phyloP scores from a whole-genome alignment of 2,113 vertebrate genomes.

The Cacatua alba region DNA sequence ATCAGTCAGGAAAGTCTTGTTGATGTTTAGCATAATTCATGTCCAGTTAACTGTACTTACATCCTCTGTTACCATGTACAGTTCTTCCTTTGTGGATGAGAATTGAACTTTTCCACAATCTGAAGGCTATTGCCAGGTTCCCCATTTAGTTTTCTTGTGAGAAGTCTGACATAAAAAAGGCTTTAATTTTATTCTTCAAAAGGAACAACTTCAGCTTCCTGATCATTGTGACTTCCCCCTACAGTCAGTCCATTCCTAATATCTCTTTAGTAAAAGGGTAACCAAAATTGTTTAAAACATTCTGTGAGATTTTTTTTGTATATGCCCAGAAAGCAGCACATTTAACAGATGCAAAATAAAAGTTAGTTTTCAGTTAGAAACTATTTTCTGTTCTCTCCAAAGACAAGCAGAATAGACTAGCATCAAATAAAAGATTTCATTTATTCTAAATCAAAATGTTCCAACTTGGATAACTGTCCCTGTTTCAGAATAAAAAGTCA shows the following conservation, averaged over 20 bases:
- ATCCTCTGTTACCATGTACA: not conserved
- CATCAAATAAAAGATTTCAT: not conserved
- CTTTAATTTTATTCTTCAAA: not conserved
- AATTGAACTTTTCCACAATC: not conserved
- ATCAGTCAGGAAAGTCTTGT: not conserved
- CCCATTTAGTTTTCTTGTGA: not conserved
- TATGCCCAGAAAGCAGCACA: not conserved
- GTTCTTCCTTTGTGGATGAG: not conserved
- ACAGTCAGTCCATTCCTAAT: not conserved
- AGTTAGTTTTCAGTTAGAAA: not conserved
- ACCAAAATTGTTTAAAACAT: not conserved
- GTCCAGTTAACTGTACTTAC: not conserved
- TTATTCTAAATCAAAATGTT: not conserved
- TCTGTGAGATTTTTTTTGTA: not conserved
- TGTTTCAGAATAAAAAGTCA: not conserved
- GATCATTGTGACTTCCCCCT: not conserved
- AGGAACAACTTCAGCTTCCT: not conserved
- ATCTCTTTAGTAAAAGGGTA: not conserved
- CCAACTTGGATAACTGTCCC: not conserved
- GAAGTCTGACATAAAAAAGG: not conserved
- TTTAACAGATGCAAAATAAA: not conserved
- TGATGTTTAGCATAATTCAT: not conserved
- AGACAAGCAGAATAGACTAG: not conserved
- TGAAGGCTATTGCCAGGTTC: not conserved
- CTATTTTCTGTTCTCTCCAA: not conserved